A percentile compares a stretch with the other conserved stretches of the same genome.
phyloP scores from a whole-genome alignment of 2,797 vertebrate genomes.

The Podarcis siculus region DNA sequence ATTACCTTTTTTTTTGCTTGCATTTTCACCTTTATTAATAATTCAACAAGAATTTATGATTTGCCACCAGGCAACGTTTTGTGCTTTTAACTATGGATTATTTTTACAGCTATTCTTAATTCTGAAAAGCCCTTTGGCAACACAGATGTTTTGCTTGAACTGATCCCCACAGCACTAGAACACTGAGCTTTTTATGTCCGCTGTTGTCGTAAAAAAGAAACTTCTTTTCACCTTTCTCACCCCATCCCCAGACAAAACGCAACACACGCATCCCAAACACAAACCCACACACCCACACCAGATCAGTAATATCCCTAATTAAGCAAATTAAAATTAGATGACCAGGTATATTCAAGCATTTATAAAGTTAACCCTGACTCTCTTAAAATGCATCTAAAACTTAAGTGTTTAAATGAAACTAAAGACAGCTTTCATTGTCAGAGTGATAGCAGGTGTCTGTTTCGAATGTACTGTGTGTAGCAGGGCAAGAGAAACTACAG shows the following conservation, averaged over 20 bases:
- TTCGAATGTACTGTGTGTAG: not conserved
- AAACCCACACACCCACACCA: not conserved
- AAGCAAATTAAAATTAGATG: not conserved
- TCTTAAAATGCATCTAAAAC: not conserved
- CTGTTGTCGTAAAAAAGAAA: constrained; percentile 34
- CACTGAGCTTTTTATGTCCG: not conserved
- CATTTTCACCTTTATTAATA: constrained; percentile 64
- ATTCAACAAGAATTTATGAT: constrained; percentile 52
- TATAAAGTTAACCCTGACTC: constrained; percentile 27
- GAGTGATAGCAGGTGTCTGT: not conserved
- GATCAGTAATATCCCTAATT: not conserved
- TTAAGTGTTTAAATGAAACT: not conserved
- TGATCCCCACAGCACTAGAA: constrained; percentile 56
- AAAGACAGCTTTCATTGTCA: not conserved
- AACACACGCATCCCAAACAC: no score
- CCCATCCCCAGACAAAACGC: not conserved
- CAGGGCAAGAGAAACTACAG: not conserved
- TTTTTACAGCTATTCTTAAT: constrained; percentile 64
- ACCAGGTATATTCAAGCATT: constrained; percentile 48
- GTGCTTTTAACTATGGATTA: constrained; percentile 60
- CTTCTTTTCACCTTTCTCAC: not conserved
- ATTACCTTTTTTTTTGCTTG: constrained; percentile 53
- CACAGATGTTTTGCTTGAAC: constrained; percentile 64
- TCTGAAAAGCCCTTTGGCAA: constrained; percentile 64
- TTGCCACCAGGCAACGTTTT: constrained; percentile 50